Evolutionary conservation across 2,113 vertebrate species (phyloP), one percentile per base, ranked within the genome.

Genomic region (Pedetes capensis): DNA sequence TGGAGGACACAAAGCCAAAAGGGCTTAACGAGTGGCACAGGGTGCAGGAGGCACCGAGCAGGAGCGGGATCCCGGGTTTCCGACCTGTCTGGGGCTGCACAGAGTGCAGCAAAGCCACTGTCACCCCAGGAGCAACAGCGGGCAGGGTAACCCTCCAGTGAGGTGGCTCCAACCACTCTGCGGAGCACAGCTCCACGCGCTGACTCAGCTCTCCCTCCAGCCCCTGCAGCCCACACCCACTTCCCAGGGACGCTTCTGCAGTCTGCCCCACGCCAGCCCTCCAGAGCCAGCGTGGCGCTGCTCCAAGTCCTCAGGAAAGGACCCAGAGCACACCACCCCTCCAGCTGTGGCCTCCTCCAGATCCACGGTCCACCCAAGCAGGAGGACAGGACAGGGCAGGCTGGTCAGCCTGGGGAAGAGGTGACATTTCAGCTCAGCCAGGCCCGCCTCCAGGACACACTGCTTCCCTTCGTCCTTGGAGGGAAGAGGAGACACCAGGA

Each of bases 51-150:
- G 25, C 23, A 9, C 2, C 63, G 32, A 47, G 13, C 29, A 34
- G 55, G 76, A 32, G 27, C n/a, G 11, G 29, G 20, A 42, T 7
- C 16, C 34, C 32, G 1, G 0, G 69, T n/a, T 11, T 42, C 0
- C 53, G 22, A 6, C 55, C 59, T 49, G 47, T 27, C 55, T 63
- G 57, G 17, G 23, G 3, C 42, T 25, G 37, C 42, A 59, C 5
- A 27, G n/a, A 47, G 49, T 1, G 6, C n/a, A 39, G 2, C n/a
- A 1, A 22, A 4, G 11, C 72, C 2, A 5, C 44, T 42, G 42
- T n/a, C n/a, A n/a, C n/a, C n/a, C n/a, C 11, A 2, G 23, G 23
- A 25, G 14, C 10, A 3, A 3, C 39, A 6, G 34, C 1, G 0
- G 64, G 10, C 69, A 75, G 47, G 16, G 80, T 84, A 88, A 96